Conservation (phyloP, 2,888 invertebrate genomes). For the Crossocerus cetratus region DNA sequence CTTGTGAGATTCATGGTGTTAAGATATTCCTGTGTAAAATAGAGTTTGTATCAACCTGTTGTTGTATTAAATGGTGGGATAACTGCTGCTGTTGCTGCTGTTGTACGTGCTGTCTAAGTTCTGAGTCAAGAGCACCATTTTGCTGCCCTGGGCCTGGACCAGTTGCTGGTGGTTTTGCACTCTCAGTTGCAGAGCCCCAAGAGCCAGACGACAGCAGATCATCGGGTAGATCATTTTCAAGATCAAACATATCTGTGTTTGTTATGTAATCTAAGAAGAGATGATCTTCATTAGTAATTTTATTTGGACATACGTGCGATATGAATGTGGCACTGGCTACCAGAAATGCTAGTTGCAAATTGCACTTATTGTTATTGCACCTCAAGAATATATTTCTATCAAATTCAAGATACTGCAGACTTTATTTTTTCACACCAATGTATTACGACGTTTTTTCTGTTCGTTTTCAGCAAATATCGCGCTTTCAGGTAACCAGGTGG, state of each 20-base stretch:
- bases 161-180: constrained; percentile 88
- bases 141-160: constrained; percentile 89
- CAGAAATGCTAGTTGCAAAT: constrained; percentile 42
- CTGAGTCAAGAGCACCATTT: constrained; percentile 85
- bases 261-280: constrained; percentile 85
- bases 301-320: constrained; percentile 3
- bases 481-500: constrained; percentile 51
- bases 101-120: constrained; percentile 77
- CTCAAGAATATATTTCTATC: no score
- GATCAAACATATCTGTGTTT: constrained; percentile 90
- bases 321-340: constrained; percentile 44
- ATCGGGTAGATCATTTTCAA: constrained; percentile 95
- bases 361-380: no score
- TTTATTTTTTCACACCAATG: no score
- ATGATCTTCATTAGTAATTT: constrained; percentile 42
- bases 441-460: not conserved
- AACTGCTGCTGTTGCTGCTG: constrained; percentile 80
- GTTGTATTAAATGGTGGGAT: constrained; percentile 71
- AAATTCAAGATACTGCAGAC: no score
- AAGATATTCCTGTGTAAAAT: not conserved
- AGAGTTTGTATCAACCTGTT: constrained; percentile 59
- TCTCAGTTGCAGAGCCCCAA: constrained; percentile 83
- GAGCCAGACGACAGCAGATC: constrained; percentile 88
- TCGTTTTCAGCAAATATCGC: constrained; percentile 9
- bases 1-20: not conserved